A percentile compares a stretch with the other conserved stretches of the same genome.
Conservation (phyloP, 2,888 invertebrate species). For the Latrodectus elegans region DNA sequence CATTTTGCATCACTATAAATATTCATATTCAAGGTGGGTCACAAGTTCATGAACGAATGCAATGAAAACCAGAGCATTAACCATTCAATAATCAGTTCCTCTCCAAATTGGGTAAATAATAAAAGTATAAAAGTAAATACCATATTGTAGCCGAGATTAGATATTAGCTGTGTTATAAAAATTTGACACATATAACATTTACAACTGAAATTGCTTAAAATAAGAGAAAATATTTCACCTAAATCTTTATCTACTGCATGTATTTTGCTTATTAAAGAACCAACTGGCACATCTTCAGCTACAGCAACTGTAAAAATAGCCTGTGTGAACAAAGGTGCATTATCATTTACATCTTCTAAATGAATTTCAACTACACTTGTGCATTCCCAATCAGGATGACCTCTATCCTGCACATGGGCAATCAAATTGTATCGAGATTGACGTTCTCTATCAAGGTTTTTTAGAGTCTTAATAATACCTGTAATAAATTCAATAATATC, state of each 20-base stretch:
- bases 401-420: conserved; percentile 89
- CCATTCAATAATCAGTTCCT: too few relatives aligned
- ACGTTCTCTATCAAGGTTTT: conserved; percentile 86
- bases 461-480: conserved; percentile 80
- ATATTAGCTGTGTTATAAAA: too few relatives aligned
- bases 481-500: not conserved
- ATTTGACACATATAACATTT: not conserved
- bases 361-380: conserved; percentile 82
- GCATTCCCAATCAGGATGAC: conserved; percentile 82
- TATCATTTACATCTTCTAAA: conserved; percentile 89
- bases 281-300: conserved; percentile 90
- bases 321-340: conserved; percentile 76
- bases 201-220: not conserved
- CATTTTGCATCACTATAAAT: too few relatives aligned
- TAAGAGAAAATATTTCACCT: conserved; percentile 75
- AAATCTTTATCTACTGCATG: conserved; percentile 89
- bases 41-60: too few relatives aligned
- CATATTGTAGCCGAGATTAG: too few relatives aligned
- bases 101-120: too few relatives aligned
- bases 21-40: too few relatives aligned
- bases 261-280: conserved; percentile 89
- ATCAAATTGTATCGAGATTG: conserved; percentile 82
- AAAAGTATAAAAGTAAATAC: too few relatives aligned
- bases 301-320: conserved; percentile 75
- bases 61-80: too few relatives aligned